These are phyloP conservation scores for Synergus laeviventris DNA, from an alignment of 2,888 invertebrate genomes.

Conservation along the genomic window DNA sequence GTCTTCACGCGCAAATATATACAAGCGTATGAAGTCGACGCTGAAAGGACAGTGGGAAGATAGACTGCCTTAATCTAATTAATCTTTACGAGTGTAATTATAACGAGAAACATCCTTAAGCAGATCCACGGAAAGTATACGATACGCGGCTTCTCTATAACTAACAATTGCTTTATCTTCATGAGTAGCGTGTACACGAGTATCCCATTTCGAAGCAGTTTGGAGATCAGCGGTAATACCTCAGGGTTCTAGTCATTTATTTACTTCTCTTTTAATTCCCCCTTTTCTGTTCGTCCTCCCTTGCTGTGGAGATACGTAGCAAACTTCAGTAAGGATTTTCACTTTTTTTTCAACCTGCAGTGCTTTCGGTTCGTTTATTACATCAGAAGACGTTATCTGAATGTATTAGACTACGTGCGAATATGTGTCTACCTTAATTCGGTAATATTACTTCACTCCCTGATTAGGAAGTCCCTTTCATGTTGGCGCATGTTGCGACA, in stretches of 20 bases:
- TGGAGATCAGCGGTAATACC: slow-evolving; percentile 50
- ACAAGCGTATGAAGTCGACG: too few species aligned
- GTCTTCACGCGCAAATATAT: neutral
- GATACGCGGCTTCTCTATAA: neutral
- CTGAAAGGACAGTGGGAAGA: slow-evolving; percentile 27
- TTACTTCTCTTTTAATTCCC: neutral
- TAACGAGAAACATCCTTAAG: slow-evolving; percentile 57
- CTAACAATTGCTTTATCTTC: slow-evolving; percentile 66
- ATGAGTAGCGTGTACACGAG: slow-evolving; percentile 72
- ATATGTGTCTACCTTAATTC: neutral
- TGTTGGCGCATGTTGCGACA: slow-evolving; percentile 19
- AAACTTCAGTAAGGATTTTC: neutral
- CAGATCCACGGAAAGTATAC: slow-evolving; percentile 51
- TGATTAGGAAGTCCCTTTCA: slow-evolving; percentile 32
- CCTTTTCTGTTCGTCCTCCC: neutral
- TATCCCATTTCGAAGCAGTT: slow-evolving; percentile 73
- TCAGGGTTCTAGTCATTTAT: neutral
- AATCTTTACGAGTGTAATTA: slow-evolving; percentile 73
- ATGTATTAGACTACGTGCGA: slow-evolving; percentile 2
- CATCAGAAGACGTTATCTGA: slow-evolving; percentile 15
- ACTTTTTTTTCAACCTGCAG: neutral
- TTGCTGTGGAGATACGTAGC: neutral
- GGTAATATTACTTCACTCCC: slow-evolving; percentile 20
- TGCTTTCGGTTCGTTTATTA: neutral
- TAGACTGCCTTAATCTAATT: slow-evolving; percentile 67